Evolutionary conservation across 2,797 vertebrate genomes (phyloP).

Genomic region (Staurois parvus): DNA sequence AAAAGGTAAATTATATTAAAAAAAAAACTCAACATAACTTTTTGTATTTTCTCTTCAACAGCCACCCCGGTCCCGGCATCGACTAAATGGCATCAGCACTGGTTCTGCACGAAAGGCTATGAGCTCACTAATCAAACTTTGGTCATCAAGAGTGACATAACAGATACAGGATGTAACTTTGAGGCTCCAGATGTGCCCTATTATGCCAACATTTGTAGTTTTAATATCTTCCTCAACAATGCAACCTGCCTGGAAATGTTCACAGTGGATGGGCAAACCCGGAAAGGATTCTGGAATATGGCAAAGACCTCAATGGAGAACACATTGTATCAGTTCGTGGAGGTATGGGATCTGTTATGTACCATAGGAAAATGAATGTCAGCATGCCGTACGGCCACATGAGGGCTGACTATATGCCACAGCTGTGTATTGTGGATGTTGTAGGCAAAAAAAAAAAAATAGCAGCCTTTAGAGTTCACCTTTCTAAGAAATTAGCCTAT

Average conservation of each 20-base stretch:
- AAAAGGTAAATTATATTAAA: no score
- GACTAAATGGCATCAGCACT: neutral
- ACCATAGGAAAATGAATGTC: no score
- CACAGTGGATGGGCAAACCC: fast-evolving
- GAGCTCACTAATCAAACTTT: neutral
- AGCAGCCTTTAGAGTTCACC: no score
- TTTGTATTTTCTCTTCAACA: neutral
- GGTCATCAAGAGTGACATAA: neutral
- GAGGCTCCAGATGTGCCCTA: neutral
- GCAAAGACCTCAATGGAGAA: neutral
- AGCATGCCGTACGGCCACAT: no score
- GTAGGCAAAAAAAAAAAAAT: no score
- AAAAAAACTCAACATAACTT: neutral
- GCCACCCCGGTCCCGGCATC: no score
- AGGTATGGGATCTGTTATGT: neutral
- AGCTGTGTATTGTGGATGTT: no score
- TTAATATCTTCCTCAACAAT: neutral
- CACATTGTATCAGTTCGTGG: neutral
- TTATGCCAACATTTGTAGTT: neutral
- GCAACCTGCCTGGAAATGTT: neutral
- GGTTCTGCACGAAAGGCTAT: neutral
- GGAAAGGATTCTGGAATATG: neutral
- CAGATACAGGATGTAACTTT: neutral
- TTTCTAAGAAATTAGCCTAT: no score
- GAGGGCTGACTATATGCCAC: no score